These are phyloP conservation scores for Chrysoperla carnea DNA, from an alignment of 1,140 invertebrate genomes.

Conservation along the genomic window DNA sequence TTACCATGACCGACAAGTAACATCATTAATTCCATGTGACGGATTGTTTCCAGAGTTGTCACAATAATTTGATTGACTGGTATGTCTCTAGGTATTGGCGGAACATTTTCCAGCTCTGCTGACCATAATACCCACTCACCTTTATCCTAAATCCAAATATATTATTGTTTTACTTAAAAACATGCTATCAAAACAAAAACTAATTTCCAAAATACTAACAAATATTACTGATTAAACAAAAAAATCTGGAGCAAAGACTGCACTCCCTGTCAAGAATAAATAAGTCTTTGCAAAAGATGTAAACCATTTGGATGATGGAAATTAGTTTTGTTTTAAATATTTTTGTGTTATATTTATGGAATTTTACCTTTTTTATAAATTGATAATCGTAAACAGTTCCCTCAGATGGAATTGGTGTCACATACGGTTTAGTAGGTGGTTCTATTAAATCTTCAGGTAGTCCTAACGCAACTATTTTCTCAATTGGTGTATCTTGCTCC, in stretches of 20 bases:
- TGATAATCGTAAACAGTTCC: constrained; percentile 77
- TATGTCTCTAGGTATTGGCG: constrained; percentile 74
- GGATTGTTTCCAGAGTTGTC: constrained; percentile 73
- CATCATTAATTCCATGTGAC: constrained; percentile 59
- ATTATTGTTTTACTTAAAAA: too few relatives aligned
- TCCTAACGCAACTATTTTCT: constrained; percentile 26
- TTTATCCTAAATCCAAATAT: constrained; percentile 34
- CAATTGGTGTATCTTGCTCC: constrained; percentile 53
- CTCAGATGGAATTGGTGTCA: constrained; percentile 59
- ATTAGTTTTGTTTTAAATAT: too few relatives aligned
- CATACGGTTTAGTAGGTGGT: constrained; percentile 51
- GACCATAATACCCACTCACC: constrained; percentile 83
- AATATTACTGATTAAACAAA: too few relatives aligned
- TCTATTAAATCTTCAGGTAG: constrained; percentile 29
- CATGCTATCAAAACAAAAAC: too few relatives aligned
- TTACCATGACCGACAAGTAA: constrained; percentile 65
- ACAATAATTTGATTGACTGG: constrained; percentile 90
- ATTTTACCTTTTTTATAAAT: constrained; percentile 68
- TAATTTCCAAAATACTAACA: too few relatives aligned
- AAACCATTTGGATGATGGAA: too few relatives aligned
- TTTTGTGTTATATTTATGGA: not conserved
- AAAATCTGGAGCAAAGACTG: too few relatives aligned
- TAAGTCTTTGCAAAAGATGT: too few relatives aligned
- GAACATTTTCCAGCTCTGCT: constrained; percentile 57
- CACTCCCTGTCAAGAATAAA: too few relatives aligned